Evolutionary conservation across 2,888 invertebrate species (phyloP).

Genomic region (Glaucopsyche alexis): DNA sequence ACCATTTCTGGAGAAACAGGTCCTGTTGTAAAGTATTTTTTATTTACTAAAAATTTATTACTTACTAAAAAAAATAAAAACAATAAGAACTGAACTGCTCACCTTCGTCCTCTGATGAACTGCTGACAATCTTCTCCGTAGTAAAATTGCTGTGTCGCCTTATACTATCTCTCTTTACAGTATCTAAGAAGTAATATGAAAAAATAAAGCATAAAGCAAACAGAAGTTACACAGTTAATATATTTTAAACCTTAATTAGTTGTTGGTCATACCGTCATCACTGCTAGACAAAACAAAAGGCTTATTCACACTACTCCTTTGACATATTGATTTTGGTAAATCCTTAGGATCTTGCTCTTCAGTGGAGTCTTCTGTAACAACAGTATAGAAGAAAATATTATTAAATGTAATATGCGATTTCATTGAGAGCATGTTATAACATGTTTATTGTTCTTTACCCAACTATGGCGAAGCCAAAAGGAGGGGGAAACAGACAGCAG

Average conservation of each 20-base stretch:
- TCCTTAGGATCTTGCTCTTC: slow-evolving; percentile 40
- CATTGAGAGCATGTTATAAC: not conserved
- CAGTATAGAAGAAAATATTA: not conserved
- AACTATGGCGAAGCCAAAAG: no score
- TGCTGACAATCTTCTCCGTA: slow-evolving; percentile 50
- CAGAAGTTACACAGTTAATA: not conserved
- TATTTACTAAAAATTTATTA: not conserved
- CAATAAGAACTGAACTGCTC: not conserved
- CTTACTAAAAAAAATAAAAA: not conserved
- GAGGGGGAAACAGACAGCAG: no score
- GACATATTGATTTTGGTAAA: slow-evolving; percentile 42
- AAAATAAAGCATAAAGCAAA: slow-evolving; percentile 7
- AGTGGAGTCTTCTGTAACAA: slow-evolving; percentile 49
- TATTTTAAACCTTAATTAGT: slow-evolving; percentile 31
- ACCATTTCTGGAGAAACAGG: slow-evolving; percentile 65
- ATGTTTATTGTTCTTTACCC: not conserved
- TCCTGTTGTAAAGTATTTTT: not conserved
- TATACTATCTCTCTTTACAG: slow-evolving; percentile 49
- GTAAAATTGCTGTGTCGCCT: slow-evolving; percentile 47
- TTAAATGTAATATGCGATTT: not conserved
- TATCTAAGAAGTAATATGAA: slow-evolving; percentile 52
- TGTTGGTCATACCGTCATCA: slow-evolving; percentile 56
- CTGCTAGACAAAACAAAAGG: slow-evolving; percentile 53
- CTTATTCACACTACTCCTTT: slow-evolving; percentile 46
- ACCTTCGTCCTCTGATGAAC: slow-evolving; percentile 62